These are phyloP conservation scores for Onychomys leucogaster DNA, from an alignment of 2,797 vertebrate genomes.

Conservation along the genomic window DNA sequence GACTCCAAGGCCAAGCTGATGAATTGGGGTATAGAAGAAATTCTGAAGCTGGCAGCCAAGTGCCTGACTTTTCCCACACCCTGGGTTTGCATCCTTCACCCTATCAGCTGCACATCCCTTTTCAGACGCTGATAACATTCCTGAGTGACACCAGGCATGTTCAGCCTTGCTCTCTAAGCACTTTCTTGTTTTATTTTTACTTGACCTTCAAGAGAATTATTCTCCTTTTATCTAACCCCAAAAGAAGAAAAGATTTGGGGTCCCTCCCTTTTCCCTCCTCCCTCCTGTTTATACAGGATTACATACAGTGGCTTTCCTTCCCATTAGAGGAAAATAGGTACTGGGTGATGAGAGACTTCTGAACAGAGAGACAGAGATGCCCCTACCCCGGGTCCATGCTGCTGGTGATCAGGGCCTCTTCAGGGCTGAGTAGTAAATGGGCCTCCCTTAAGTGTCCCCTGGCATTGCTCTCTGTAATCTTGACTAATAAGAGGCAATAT, in stretches of 20 bases:
- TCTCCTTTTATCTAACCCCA: constrained; percentile 76
- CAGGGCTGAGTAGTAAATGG: neutral
- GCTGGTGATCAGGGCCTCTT: neutral
- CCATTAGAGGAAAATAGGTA: neutral
- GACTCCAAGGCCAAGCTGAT: constrained; percentile 62
- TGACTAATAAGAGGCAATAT: neutral
- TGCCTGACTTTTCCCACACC: constrained; percentile 71
- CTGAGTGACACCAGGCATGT: constrained; percentile 29
- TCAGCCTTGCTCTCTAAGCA: constrained; percentile 31
- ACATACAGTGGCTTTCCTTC: neutral
- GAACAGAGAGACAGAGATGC: neutral
- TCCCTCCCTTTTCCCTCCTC: neutral
- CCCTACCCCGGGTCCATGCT: neutral
- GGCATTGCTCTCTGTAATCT: neutral
- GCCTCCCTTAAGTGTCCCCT: neutral
- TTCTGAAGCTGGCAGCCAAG: constrained; percentile 33
- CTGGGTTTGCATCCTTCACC: neutral
- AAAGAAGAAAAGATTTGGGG: constrained; percentile 71
- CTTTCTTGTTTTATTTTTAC: constrained; percentile 74
- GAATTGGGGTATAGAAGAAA: constrained; percentile 47
- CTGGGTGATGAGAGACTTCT: neutral
- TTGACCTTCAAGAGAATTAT: constrained; percentile 68
- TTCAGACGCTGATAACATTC: constrained; percentile 65
- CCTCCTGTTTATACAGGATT: neutral
- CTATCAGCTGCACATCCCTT: constrained; percentile 60